Conservation (phyloP, 2,797 vertebrate genomes). For the Sebastes iracundus region DNA sequence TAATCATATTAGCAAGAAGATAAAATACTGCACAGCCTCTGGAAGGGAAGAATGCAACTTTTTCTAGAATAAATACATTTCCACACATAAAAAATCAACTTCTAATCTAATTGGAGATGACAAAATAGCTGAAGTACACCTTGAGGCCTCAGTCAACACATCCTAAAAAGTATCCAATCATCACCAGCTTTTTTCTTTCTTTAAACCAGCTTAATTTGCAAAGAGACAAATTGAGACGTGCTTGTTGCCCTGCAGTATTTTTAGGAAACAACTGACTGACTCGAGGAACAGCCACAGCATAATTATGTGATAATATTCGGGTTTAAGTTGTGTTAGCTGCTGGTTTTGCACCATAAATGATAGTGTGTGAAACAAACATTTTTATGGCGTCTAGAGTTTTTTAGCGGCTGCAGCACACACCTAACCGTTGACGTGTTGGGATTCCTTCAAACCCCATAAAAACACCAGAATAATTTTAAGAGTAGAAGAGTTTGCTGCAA, state of each 20-base stretch:
- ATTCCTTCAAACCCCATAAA: slow-evolving; percentile 50
- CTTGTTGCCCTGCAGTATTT: slow-evolving; percentile 13
- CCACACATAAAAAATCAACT: neutral
- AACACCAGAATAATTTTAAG: slow-evolving; percentile 54
- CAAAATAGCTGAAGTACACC: neutral
- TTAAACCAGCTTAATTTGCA: slow-evolving; percentile 3
- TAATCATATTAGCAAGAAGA: neutral
- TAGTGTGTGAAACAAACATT: slow-evolving; percentile 41
- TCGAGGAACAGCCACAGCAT: slow-evolving; percentile 16
- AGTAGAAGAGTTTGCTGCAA: slow-evolving; percentile 46
- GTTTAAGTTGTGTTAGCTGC: neutral
- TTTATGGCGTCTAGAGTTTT: slow-evolving; percentile 19
- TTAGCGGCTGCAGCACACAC: slow-evolving; percentile 19
- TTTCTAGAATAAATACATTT: neutral
- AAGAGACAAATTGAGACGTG: neutral
- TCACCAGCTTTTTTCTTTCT: neutral
- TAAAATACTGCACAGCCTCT: neutral
- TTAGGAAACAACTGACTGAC: slow-evolving; percentile 10
- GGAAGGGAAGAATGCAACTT: neutral
- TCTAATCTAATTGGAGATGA: neutral
- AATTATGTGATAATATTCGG: slow-evolving; percentile 31
- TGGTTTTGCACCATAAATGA: slow-evolving; percentile 52
- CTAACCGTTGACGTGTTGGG: slow-evolving; percentile 26
- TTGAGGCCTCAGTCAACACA: neutral
- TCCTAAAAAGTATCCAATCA: neutral